Base-by-base conservation (phyloP, 2,113 vertebrate genomes). In the Caracal caracal region DNA sequence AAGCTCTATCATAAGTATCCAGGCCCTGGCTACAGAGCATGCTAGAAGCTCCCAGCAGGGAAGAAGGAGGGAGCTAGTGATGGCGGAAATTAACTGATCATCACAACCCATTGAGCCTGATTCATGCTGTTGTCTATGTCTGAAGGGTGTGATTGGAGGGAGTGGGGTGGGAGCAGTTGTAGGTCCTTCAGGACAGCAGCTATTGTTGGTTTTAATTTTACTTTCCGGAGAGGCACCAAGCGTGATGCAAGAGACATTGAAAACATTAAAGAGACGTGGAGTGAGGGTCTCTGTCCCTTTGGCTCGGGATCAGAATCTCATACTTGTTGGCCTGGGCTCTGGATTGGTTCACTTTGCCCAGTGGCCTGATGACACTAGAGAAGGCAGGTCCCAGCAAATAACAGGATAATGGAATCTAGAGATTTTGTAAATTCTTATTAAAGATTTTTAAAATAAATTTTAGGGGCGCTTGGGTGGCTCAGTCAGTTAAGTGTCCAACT, bases 41-140 rank as follows among this genome's bases (percentile, higher is more conserved):
- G 75, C 88, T 81, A 76, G 75, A 89, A 90, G 26, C 40, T 94
- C 80, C 35, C 95, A 84, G 94, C 88, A 93, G 95, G 83, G 84
- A 87, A 75, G 83, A 59, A 92, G 49, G 12, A 80, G n/a, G 11
- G n/a, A 59, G 70, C 15, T 51, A 73, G 91, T 5, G 20, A n/a
- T 20, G 12, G 66, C 66, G n/a, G 49, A 92, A 90, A 93, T 96
- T 88, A 94, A 76, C 70, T 47, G 65, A 87, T 90, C 76, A 71
- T 84, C 70, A 71, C 0, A 0, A 59, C 75, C 71, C 75, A 71
- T 63, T 71, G 87, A 95, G 63, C 43, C 49, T 94, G 93, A 92
- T 84, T 89, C 30, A 61, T 59, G 87, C 49, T 70, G 71, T 24
- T 88, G 28, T 59, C 84, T 65, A 5, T 43, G 65, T 70, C 68